Evolutionary conservation across 1,140 invertebrate genomes (phyloP).

Genomic region (Trichonephila clavata): DNA sequence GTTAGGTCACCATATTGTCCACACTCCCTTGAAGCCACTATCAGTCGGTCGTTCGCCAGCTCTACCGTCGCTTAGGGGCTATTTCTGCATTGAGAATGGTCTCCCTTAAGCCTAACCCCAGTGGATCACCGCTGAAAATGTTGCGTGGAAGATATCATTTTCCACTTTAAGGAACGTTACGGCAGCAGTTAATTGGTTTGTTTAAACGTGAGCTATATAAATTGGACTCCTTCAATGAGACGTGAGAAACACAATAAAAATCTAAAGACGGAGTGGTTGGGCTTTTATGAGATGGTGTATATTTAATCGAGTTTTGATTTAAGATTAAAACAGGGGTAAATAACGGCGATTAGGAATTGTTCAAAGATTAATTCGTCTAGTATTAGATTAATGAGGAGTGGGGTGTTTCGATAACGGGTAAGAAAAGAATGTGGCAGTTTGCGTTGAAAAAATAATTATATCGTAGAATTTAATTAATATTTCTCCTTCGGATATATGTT

Average conservation of each 20-base stretch:
- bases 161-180: constrained; percentile 62
- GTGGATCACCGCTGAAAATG: constrained; percentile 53
- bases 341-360: neutral
- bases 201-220: constrained; percentile 16
- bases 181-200: constrained; percentile 53
- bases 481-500: too few relatives aligned
- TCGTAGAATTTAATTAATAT: too few relatives aligned
- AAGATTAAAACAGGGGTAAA: neutral
- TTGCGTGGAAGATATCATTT: constrained; percentile 57
- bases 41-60: constrained; percentile 36
- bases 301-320: neutral
- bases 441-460: too few relatives aligned
- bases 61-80: constrained; percentile 57
- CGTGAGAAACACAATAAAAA: constrained; percentile 19
- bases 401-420: neutral
- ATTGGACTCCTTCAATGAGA: neutral
- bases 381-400: neutral
- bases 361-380: neutral
- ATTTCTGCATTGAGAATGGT: constrained; percentile 70
- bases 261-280: neutral
- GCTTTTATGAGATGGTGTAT: neutral
- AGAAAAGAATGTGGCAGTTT: neutral
- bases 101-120: constrained; percentile 63
- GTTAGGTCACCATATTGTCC: constrained; percentile 76
- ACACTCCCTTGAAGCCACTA: constrained; percentile 64